Evolutionary conservation across 2,113 vertebrate genomes (phyloP), one percentile per base, ranked within the genome.

Genomic region (Nanger granti): DNA sequence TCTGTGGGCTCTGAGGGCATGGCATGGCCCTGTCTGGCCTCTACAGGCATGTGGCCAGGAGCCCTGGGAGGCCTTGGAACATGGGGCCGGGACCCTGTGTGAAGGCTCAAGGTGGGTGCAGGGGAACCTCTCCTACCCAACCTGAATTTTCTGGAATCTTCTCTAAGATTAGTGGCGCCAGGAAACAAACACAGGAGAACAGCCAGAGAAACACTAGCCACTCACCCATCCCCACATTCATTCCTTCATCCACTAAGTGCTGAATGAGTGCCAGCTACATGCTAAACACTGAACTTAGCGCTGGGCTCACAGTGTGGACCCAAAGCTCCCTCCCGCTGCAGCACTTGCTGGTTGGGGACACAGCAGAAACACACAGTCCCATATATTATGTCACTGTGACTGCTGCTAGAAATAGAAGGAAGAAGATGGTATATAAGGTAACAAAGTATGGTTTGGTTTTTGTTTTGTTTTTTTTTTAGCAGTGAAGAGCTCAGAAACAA

Each of bases 261-360:
- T 87, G 37, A 60, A 80, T 2, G 4, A 83, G n/a, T 44, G 37
- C 41, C 24, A n/a, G n/a, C 28, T 29, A 12, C 31, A 29, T 8
- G 52, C 37, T 57, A 37, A 82, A 91, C 34, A 34, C 34, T 17
- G 7, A 86, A 26, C 44, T 66, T 86, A n/a, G 60, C 0, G 0
- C 54, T 47, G 31, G 20, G 47, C 69, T 89, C 26, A 31, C 0
- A 2, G 5, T 7, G 20, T 24, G 87, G 34, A 82, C 28, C 57
- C 52, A 29, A 28, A 34, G 59, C 7, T 80, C 52, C 41, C n/a
- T 47, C 1, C 20, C 15, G 2, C 34, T 10, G 1, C 1, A 8
- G 37, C 12, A 28, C 76, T 26, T 34, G 10, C 24, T 64, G 22
- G 11, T 20, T 62, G 52, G 37, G 24, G 13, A 88, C n/a, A 94